phyloP scores from a whole-genome alignment of 2,113 vertebrate species.

The Agapornis roseicollis region DNA sequence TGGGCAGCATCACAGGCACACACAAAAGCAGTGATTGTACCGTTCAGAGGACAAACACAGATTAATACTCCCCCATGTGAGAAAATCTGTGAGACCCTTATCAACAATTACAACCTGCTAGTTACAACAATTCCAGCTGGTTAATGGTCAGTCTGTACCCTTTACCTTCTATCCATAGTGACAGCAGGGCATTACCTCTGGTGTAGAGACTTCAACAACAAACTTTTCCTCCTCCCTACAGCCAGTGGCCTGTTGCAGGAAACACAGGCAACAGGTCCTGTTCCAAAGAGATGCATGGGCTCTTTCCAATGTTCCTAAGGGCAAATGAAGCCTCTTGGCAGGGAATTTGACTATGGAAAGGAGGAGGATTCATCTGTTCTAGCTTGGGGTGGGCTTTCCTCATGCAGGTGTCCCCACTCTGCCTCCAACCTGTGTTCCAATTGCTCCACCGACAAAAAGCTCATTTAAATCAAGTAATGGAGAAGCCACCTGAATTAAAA shows the following conservation, averaged over 20 bases:
- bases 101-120: neutral
- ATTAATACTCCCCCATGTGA: neutral
- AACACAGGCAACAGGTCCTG: neutral
- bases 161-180: neutral
- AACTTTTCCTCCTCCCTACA: neutral
- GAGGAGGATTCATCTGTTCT: neutral
- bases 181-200: neutral
- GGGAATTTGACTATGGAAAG: neutral
- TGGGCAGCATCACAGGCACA: neutral
- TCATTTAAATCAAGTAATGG: neutral
- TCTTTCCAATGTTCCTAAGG: neutral
- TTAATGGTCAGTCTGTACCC: neutral
- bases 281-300: accelerated
- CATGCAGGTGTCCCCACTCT: neutral
- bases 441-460: neutral
- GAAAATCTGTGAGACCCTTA: neutral
- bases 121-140: neutral
- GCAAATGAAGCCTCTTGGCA: accelerated
- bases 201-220: neutral
- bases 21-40: neutral
- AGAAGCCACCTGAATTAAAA: too few relatives aligned
- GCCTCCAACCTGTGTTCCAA: neutral
- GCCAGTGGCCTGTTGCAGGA: too few relatives aligned
- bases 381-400: neutral
- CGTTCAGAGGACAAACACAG: neutral